Evolutionary conservation across 2,888 invertebrate species (phyloP).

Genomic region (Serripes groenlandicus): DNA sequence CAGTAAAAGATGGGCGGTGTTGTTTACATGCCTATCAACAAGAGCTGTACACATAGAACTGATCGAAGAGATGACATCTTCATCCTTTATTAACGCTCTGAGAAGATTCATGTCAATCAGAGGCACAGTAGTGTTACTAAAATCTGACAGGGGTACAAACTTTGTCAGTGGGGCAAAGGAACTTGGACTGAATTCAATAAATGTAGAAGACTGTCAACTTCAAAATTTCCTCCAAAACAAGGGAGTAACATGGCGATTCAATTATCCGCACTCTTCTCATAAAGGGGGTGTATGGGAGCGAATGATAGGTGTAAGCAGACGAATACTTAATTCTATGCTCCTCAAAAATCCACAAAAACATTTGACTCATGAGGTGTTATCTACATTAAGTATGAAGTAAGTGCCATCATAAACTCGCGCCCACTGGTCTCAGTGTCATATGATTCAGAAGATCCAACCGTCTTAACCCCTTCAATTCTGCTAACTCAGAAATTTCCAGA

Average conservation of each 20-base stretch:
- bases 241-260: conserved; percentile 48
- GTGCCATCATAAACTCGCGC: conserved; percentile 57
- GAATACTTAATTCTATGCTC: conserved; percentile 52
- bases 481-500: conserved; percentile 40
- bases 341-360: conserved; percentile 5
- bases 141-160: conserved; percentile 56
- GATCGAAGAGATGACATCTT: conserved; percentile 49
- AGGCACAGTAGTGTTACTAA: conserved; percentile 28
- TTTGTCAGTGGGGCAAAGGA: conserved; percentile 48
- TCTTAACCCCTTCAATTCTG: conserved; percentile 44
- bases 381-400: conserved; percentile 59
- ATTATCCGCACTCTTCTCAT: conserved; percentile 53
- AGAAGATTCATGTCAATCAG: conserved; percentile 45
- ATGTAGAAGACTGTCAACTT: conserved; percentile 35
- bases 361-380: conserved; percentile 57
- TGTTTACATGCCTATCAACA: conserved; percentile 57
- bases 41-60: conserved; percentile 64
- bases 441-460: conserved; percentile 50
- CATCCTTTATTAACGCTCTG: conserved; percentile 22
- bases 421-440: conserved; percentile 53
- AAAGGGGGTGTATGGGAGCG: conserved; percentile 56
- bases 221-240: background rate
- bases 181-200: conserved; percentile 7
- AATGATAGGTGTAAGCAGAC: conserved; percentile 32
- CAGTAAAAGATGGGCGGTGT: conserved; percentile 46